Percentiles rank a stretch among this genome's conserved stretches.
phyloP scores from a whole-genome alignment of 2,113 vertebrate genomes.

The Anas platyrhynchos region DNA sequence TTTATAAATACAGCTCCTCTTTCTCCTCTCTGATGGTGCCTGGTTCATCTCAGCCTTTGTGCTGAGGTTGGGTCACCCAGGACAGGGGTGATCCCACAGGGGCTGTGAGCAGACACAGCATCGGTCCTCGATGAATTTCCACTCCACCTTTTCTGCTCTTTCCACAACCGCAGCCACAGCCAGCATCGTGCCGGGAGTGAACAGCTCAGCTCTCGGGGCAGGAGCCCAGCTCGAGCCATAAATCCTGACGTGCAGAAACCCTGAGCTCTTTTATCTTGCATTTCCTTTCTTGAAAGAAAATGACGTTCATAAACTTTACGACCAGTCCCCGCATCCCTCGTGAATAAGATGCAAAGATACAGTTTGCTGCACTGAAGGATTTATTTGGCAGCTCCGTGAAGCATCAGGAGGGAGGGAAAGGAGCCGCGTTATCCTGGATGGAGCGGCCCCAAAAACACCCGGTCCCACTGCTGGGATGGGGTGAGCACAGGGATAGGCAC shows the following conservation, averaged over 20 bases:
- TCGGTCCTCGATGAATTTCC: background rate
- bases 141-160: background rate
- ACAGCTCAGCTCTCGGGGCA: background rate
- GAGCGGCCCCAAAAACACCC: background rate
- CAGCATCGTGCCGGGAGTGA: background rate
- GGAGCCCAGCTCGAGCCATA: background rate
- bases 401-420: background rate
- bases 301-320: background rate
- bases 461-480: background rate
- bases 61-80: background rate
- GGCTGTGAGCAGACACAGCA: background rate
- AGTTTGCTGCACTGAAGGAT: background rate
- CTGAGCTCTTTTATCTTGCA: background rate
- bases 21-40: background rate
- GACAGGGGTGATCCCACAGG: too few relatives aligned
- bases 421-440: background rate
- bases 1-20: background rate
- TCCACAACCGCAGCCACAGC: background rate
- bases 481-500: background rate
- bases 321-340: background rate
- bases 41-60: background rate
- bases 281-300: conserved; percentile 9
- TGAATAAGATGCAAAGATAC: background rate
- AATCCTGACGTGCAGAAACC: background rate
- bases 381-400: background rate